These are phyloP conservation scores for Scleropages formosus DNA, from an alignment of 2,797 vertebrate genomes.

Conservation along the genomic window DNA sequence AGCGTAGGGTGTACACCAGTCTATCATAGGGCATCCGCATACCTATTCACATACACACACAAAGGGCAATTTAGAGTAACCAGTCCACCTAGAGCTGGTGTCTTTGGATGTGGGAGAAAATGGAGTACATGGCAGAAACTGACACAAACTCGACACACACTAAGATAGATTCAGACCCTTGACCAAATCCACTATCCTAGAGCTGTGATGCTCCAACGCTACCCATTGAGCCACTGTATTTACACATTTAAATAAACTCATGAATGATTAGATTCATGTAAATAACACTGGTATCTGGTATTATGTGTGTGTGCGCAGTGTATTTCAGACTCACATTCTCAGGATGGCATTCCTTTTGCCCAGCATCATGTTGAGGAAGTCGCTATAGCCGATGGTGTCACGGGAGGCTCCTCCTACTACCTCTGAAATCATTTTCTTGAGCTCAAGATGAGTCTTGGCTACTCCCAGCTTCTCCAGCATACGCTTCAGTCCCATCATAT, in stretches of 20 bases:
- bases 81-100: no score
- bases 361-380: slow-evolving; percentile 82
- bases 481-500: slow-evolving; percentile 77
- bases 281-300: no score
- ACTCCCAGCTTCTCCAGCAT: slow-evolving; percentile 81
- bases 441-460: slow-evolving; percentile 78
- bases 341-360: slow-evolving; percentile 77
- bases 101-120: no score
- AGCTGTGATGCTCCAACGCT: no score
- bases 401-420: slow-evolving; percentile 58
- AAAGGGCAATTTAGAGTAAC: no score
- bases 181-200: no score
- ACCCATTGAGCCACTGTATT: neutral
- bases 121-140: no score
- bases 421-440: slow-evolving; percentile 81
- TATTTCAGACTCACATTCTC: slow-evolving; percentile 67
- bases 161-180: no score
- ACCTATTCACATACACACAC: no score
- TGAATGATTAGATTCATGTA: neutral
- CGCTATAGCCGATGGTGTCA: slow-evolving; percentile 71
- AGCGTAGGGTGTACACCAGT: no score
- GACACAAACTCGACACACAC: no score
- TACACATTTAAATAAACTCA: neutral
- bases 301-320: neutral
- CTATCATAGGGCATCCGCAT: no score